Evolutionary conservation across 2,797 vertebrate species (phyloP).

Genomic region (Meda fulgida): DNA sequence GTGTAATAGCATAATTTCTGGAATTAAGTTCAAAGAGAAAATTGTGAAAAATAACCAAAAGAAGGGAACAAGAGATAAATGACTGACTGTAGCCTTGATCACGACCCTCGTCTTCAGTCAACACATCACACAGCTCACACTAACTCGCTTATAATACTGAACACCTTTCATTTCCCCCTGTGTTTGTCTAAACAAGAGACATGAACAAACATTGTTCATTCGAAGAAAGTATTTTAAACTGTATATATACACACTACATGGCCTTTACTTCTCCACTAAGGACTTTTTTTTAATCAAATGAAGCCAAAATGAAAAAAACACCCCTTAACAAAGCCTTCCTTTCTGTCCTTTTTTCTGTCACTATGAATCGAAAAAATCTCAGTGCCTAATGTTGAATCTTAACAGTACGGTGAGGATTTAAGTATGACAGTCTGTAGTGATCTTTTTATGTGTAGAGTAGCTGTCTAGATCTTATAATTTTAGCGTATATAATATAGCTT

Average conservation of each 20-base stretch:
- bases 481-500: slow-evolving; percentile 23
- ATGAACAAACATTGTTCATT: slow-evolving; percentile 24
- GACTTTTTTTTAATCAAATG: slow-evolving; percentile 7
- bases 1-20: slow-evolving; percentile 20
- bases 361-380: slow-evolving; percentile 57
- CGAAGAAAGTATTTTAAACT: slow-evolving; percentile 10
- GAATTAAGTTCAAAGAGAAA: slow-evolving; percentile 30
- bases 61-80: slow-evolving; percentile 32
- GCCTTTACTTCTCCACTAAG: slow-evolving; percentile 15
- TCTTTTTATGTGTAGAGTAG: slow-evolving; percentile 60
- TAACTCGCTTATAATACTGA: slow-evolving; percentile 13
- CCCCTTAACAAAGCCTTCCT: slow-evolving; percentile 41
- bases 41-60: not conserved
- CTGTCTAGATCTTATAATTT: slow-evolving; percentile 55
- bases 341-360: slow-evolving; percentile 41
- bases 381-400: slow-evolving; percentile 73
- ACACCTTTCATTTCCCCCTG: slow-evolving; percentile 41
- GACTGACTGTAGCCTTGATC: slow-evolving; percentile 22
- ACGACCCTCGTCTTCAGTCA: slow-evolving; percentile 19
- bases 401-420: slow-evolving; percentile 57
- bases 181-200: slow-evolving; percentile 25
- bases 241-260: slow-evolving; percentile 29
- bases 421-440: slow-evolving; percentile 50
- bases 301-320: slow-evolving; percentile 42
- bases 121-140: slow-evolving; percentile 31